phyloP scores from a whole-genome alignment of 1,140 invertebrate genomes.

The Tachypleus tridentatus region DNA sequence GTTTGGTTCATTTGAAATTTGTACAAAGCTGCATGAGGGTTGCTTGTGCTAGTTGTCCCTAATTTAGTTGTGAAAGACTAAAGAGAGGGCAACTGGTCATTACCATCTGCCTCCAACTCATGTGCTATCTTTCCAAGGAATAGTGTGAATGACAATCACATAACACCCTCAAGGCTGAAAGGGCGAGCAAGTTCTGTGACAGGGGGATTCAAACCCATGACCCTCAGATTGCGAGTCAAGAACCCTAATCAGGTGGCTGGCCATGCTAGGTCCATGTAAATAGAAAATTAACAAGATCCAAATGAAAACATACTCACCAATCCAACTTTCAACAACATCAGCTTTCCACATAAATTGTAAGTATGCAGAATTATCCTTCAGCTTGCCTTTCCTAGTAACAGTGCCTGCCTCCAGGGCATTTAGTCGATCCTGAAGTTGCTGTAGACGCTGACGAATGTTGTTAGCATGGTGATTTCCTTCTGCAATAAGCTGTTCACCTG shows the following conservation, averaged over 20 bases:
- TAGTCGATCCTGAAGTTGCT: slow-evolving; percentile 71
- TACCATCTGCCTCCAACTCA: slow-evolving; percentile 36
- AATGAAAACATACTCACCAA: slow-evolving; percentile 42
- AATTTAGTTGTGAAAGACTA: no score
- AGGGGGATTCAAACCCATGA: no score
- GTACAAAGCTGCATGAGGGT: no score
- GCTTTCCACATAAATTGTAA: slow-evolving; percentile 99
- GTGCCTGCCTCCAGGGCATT: slow-evolving; percentile 75
- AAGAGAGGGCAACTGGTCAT: no score
- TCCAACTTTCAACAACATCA: slow-evolving; percentile 99
- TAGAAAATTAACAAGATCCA: neutral
- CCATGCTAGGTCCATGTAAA: neutral
- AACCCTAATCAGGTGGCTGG: neutral
- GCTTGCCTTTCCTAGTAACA: slow-evolving; percentile 63
- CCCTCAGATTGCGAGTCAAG: neutral
- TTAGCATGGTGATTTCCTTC: slow-evolving; percentile 88
- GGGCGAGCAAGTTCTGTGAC: no score
- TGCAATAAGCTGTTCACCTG: slow-evolving; percentile 63
- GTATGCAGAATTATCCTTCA: slow-evolving; percentile 95
- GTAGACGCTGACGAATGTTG: slow-evolving; percentile 71
- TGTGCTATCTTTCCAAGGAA: slow-evolving; percentile 88
- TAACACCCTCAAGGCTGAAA: slow-evolving; percentile 85
- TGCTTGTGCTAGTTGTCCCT: no score
- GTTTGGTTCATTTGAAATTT: no score
- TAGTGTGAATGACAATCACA: slow-evolving; percentile 51